A percentile compares a stretch with the other conserved stretches of the same genome.
Conservation (phyloP, 2,113 vertebrate species). For the Gymnocephalus cernua region DNA sequence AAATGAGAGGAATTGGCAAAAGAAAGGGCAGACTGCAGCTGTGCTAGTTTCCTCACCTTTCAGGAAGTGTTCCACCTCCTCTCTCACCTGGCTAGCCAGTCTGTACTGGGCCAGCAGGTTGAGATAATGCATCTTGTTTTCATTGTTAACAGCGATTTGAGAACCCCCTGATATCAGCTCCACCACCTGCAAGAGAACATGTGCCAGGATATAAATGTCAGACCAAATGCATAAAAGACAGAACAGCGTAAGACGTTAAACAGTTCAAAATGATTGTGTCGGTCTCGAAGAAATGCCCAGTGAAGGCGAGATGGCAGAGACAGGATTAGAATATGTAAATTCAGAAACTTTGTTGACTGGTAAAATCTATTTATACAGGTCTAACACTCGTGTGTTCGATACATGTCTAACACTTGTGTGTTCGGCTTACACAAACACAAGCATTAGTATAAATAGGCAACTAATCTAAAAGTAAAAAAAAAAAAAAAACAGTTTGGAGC, state of each 20-base stretch:
- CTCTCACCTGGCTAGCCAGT: constrained; percentile 95
- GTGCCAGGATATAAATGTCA: background rate
- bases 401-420: background rate
- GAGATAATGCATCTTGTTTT: constrained; percentile 98
- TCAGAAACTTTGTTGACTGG: background rate
- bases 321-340: background rate
- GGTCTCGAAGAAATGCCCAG: background rate
- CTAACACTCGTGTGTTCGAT: background rate
- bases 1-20: constrained; percentile 16
- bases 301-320: background rate
- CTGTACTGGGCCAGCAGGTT: constrained; percentile 96
- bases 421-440: background rate
- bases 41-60: constrained; percentile 88
- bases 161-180: constrained; percentile 95
- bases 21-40: constrained; percentile 4
- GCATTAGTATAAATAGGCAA: constrained; percentile 1
- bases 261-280: background rate
- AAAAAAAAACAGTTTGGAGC: constrained; percentile 1
- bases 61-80: constrained; percentile 97
- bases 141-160: constrained; percentile 94
- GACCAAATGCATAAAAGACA: background rate
- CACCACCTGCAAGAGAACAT: constrained; percentile 86
- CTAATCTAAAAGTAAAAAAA: background rate
- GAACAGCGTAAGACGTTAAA: background rate
- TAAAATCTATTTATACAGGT: background rate